These are phyloP conservation scores for Garra rufa DNA, from an alignment of 2,113 vertebrate species.

Conservation along the genomic window DNA sequence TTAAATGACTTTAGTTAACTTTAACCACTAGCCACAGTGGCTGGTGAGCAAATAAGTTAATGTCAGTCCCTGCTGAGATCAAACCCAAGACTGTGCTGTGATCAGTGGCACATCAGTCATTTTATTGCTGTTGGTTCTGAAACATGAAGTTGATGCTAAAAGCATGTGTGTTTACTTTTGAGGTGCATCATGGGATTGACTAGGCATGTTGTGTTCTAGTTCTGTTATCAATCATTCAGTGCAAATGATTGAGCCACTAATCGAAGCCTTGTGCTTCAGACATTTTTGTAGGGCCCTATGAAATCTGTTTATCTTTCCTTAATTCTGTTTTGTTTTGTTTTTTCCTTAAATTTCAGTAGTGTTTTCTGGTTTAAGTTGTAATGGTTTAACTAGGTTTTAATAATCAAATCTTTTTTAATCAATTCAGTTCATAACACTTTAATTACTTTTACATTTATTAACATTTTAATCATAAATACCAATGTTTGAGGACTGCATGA, in stretches of 20 bases:
- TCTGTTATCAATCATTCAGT: not conserved
- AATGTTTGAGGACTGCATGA: too few species aligned
- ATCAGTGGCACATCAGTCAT: not conserved
- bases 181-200: conserved; percentile 10
- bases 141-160: not conserved
- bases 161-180: not conserved
- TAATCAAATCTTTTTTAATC: too few species aligned
- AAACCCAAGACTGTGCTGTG: not conserved
- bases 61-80: too few species aligned
- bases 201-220: not conserved
- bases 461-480: too few species aligned
- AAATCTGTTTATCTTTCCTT: not conserved
- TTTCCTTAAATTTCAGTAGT: not conserved
- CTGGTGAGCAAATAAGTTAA: too few species aligned
- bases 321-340: too few species aligned
- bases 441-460: too few species aligned
- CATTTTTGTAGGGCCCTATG: not conserved
- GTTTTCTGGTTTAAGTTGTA: too few species aligned
- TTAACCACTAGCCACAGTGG: too few species aligned
- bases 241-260: not conserved
- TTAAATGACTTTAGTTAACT: too few species aligned
- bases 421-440: too few species aligned
- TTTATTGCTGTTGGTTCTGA: not conserved
- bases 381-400: too few species aligned
- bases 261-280: not conserved